Base-by-base conservation (phyloP, 2,113 vertebrate genomes). In the Lamprotornis superbus region DNA sequence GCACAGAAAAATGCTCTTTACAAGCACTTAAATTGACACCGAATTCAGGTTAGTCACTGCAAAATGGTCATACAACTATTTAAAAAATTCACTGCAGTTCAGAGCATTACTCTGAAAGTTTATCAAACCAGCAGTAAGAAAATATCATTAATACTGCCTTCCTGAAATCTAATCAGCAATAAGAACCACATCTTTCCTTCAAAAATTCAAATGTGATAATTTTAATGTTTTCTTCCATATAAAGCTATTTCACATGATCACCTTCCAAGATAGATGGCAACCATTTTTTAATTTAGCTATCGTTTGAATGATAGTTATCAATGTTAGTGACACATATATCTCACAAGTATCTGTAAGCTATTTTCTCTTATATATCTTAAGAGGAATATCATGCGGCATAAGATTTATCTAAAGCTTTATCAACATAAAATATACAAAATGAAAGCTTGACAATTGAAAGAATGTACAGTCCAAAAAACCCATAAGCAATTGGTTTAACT, bases 331-430 rank as follows among this genome's bases (percentile, higher is more conserved):
- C 16, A 83, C 10, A 16, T 21, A 5, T 12, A 55, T 17, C 70
- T 56, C 69, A 67, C 9, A 70, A 74, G 52, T 57, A 71, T 10
- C 40, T 80, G 30, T 47, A 75, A 75, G 7, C 4, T 39, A 22
- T 55, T 71, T 81, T 70, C 52, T 71, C 52, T 44, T 35, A 25
- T 12, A 56, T 8, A 73, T 16, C 67, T 82, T 27, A 28, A 28
- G 47, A 49, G 30, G 18, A 30, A 3, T 28, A 75, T 35, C 8
- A n/a, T 9, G 3, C 15, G 5, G n/a, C 19, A 0, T 22, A 61
- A 73, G 10, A 77, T 23, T 69, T 71, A 60, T 11, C 9, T 24
- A 30, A 69, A 68, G 6, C 30, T 91, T 70, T 75, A 56, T 10
- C 46, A 75, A 64, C 11, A 70, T 37, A 14, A 65, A 94, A 55